Conservation (phyloP, 2,888 invertebrate genomes). For the Lagria hirta region DNA sequence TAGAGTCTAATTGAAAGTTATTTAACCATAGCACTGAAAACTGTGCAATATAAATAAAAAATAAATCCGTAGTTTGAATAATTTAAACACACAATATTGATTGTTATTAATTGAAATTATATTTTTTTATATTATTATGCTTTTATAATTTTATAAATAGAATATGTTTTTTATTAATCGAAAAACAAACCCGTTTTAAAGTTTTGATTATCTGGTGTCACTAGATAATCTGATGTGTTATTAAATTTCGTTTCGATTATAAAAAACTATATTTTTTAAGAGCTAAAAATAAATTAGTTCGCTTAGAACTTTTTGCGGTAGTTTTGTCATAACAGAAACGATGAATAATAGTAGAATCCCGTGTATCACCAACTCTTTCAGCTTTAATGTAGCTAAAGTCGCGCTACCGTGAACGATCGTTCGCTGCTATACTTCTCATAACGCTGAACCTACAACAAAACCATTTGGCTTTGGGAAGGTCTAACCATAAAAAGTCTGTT, state of each 20-base stretch:
- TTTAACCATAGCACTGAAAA: no score
- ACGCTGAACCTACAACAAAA: constrained; percentile 28
- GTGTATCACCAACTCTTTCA: constrained; percentile 23
- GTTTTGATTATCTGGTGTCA: no score
- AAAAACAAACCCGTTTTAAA: no score
- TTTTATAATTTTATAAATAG: neutral
- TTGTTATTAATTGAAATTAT: neutral
- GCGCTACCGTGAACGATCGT: constrained; percentile 19
- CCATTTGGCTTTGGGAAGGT: constrained; percentile 30
- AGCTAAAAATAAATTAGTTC: constrained; percentile 21
- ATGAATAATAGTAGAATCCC: constrained; percentile 23
- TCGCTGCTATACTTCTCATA: constrained; percentile 15
- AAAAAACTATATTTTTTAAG: constrained; percentile 10
- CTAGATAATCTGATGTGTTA: no score
- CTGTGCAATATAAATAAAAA: no score
- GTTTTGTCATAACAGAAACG: constrained; percentile 14
- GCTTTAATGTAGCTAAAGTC: constrained; percentile 24
- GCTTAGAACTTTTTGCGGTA: constrained; percentile 10
- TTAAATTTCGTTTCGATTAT: no score
- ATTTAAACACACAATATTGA: neutral
- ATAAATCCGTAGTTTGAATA: neutral
- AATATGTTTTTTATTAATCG: no score
- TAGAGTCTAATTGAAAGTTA: no score
- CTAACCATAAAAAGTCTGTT: constrained; percentile 28
- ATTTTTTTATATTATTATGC: neutral